Evolutionary conservation across 1,140 invertebrate genomes (phyloP).

Genomic region (Yoshiicerus persimilis): DNA sequence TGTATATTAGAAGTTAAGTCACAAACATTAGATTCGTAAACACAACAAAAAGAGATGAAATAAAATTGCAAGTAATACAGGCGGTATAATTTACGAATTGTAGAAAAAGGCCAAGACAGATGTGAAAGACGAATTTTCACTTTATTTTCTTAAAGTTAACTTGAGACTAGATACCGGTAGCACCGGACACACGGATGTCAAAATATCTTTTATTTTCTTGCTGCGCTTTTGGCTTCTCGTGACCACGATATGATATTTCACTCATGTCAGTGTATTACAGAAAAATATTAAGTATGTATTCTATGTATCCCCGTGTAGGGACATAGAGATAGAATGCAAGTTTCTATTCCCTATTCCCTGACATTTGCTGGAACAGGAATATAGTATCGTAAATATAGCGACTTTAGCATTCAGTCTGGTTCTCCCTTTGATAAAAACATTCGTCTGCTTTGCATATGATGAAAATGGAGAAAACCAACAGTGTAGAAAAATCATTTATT

Average conservation of each 20-base stretch:
- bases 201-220: not conserved
- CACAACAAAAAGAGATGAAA: too few species aligned
- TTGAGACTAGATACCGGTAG: not conserved
- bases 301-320: not conserved
- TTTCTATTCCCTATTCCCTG: not conserved
- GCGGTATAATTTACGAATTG: too few species aligned
- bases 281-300: not conserved
- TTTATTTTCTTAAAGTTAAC: not conserved
- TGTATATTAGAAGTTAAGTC: too few species aligned
- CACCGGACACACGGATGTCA: not conserved
- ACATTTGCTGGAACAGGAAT: not conserved
- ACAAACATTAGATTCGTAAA: too few species aligned
- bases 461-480: constrained; percentile 43
- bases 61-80: not conserved
- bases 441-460: constrained; percentile 36
- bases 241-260: not conserved
- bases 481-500: constrained; percentile 45
- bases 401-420: not conserved
- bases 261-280: not conserved
- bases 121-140: not conserved
- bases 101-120: not conserved
- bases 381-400: too few species aligned
- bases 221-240: not conserved
- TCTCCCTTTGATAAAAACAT: constrained; percentile 12
- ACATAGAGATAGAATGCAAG: too few species aligned